Evolutionary conservation across 2,113 vertebrate genomes (phyloP).

Genomic region (Campylomormyrus tamandua): DNA sequence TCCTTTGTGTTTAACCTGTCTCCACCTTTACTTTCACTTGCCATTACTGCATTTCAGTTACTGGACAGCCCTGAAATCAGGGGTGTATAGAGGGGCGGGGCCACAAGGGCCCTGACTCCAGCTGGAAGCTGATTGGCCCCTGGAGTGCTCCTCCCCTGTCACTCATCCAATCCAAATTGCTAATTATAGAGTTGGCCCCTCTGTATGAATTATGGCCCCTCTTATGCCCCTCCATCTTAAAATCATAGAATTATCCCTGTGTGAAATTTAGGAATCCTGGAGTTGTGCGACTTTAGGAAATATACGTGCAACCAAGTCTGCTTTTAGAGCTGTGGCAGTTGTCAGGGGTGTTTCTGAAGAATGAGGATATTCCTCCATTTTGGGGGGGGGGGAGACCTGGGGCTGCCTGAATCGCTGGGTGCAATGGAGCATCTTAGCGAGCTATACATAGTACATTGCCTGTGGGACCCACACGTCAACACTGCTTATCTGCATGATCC

Average conservation of each 20-base stretch:
- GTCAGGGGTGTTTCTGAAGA: neutral
- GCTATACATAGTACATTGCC: conserved; percentile 39
- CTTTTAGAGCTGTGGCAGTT: neutral
- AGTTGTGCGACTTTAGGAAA: neutral
- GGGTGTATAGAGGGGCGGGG: neutral
- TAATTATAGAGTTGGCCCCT: neutral
- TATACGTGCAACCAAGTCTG: neutral
- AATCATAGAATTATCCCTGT: neutral
- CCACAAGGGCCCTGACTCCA: neutral
- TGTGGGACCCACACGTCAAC: conserved; percentile 46
- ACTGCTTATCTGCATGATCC: conserved; percentile 44
- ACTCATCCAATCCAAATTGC: neutral
- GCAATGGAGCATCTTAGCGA: conserved; percentile 39
- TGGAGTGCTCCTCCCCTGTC: neutral
- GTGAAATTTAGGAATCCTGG: neutral
- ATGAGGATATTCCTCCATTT: neutral
- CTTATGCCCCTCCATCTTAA: neutral
- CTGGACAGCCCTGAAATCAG: neutral
- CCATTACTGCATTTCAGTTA: neutral
- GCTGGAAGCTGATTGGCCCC: neutral
- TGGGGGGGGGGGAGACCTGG: neutral
- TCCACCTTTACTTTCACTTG: neutral
- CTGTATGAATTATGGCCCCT: neutral
- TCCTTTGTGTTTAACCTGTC: neutral
- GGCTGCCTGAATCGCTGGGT: conserved; percentile 29